A percentile compares a stretch with the other conserved stretches of the same genome.
Evolutionary conservation across 2,888 invertebrate species (phyloP).

Genomic region (Gymnoscelis rufifasciata): DNA sequence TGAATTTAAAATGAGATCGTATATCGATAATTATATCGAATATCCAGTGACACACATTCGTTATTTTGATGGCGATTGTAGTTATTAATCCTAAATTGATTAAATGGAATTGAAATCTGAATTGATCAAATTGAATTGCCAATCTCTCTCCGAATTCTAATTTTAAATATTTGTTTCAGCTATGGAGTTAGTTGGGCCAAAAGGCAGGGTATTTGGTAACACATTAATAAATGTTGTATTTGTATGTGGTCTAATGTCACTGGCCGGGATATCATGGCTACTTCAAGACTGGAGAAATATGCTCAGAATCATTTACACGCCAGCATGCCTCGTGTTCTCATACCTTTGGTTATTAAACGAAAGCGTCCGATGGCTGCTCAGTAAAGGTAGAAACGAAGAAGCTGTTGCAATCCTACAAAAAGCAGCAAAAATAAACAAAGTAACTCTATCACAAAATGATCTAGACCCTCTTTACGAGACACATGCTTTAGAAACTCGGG

Average conservation of each 20-base stretch:
- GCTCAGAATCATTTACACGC: conserved; percentile 83
- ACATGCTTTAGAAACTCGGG: conserved; percentile 29
- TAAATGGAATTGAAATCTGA: too few species aligned
- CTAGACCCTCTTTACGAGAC: conserved; percentile 53
- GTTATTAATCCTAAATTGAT: too few species aligned
- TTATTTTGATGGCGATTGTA: too few species aligned
- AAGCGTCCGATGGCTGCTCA: conserved; percentile 87
- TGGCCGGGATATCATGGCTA: conserved; percentile 84
- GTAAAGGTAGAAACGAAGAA: conserved; percentile 82
- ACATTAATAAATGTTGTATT: conserved; percentile 85
- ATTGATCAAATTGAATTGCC: too few species aligned
- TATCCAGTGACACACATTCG: too few species aligned
- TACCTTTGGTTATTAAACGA: conserved; percentile 86
- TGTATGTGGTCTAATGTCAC: conserved; percentile 83
- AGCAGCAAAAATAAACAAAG: conserved; percentile 82
- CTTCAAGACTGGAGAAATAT: conserved; percentile 84
- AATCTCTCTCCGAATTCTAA: neutral
- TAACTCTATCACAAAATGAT: conserved; percentile 62
- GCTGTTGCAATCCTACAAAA: conserved; percentile 81
- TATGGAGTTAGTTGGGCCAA: conserved; percentile 88
- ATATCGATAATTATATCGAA: too few species aligned
- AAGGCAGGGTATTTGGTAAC: conserved; percentile 85
- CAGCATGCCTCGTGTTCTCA: conserved; percentile 82
- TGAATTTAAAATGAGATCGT: too few species aligned
- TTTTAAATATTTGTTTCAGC: conserved; percentile 66